Conservation (phyloP, 2,113 vertebrate genomes). For the Trichechus manatus region DNA sequence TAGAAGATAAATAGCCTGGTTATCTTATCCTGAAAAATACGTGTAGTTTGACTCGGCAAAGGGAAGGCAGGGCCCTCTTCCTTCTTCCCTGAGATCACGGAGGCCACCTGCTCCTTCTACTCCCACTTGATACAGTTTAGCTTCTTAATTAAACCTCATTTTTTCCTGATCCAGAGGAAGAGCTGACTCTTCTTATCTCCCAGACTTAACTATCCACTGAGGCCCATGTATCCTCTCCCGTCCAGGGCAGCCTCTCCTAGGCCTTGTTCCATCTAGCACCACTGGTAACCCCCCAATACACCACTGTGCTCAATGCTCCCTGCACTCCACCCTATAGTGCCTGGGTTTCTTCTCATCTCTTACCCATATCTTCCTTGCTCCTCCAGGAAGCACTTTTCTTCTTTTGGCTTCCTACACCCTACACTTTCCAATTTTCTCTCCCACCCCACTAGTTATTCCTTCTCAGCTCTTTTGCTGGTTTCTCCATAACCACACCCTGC, state of each 20-base stretch:
- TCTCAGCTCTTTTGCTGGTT: not conserved
- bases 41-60: not conserved
- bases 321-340: rapidly evolving
- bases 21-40: not conserved
- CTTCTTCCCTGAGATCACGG: not conserved
- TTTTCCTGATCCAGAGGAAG: not conserved
- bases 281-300: too few relatives aligned
- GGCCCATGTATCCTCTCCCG: not conserved
- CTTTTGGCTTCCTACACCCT: not conserved
- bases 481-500: not conserved
- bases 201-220: not conserved
- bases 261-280: not conserved
- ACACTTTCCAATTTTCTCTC: not conserved
- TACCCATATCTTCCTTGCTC: not conserved
- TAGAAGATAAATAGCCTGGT: not conserved
- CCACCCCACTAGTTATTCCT: not conserved
- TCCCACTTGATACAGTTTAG: not conserved
- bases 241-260: not conserved
- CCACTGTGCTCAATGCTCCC: not conserved
- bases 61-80: not conserved
- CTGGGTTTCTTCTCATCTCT: not conserved
- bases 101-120: not conserved
- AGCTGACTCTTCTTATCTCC: not conserved
- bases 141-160: not conserved
- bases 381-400: not conserved